These are phyloP conservation scores for Menidia beryllina DNA, from an alignment of 2,113 vertebrate genomes.

Conservation along the genomic window DNA sequence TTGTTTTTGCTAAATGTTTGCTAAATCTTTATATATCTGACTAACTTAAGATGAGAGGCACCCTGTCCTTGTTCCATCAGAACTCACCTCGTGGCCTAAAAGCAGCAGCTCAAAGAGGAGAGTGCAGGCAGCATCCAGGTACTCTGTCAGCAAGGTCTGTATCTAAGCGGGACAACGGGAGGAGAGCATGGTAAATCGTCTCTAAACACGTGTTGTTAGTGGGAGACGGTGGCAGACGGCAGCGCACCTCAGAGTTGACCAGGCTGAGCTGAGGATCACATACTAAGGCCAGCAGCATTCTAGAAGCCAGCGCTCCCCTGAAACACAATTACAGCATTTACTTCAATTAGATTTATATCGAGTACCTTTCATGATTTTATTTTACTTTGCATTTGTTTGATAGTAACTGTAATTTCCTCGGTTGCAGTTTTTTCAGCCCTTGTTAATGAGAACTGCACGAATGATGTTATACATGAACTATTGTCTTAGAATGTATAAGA, in stretches of 20 bases:
- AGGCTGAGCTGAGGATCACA: constrained; percentile 62
- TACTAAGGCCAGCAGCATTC: constrained; percentile 73
- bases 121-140: constrained; percentile 74
- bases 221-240: background rate
- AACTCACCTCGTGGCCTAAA: constrained; percentile 75
- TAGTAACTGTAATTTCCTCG: too few relatives aligned
- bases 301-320: constrained; percentile 73
- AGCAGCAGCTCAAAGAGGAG: constrained; percentile 81
- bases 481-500: too few relatives aligned
- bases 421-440: too few relatives aligned
- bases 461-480: too few relatives aligned
- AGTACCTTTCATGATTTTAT: background rate
- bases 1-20: background rate
- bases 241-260: constrained; percentile 56
- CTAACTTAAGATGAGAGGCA: too few relatives aligned
- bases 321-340: background rate
- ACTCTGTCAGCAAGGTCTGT: constrained; percentile 69
- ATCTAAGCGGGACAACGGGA: constrained; percentile 30
- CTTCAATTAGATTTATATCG: too few relatives aligned
- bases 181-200: background rate
- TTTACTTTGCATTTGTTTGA: background rate
- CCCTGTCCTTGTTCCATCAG: background rate
- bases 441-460: too few relatives aligned
- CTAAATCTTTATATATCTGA: background rate
- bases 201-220: background rate